Evolutionary conservation across 2,113 vertebrate species (phyloP), one percentile per base, ranked within the genome.

Genomic region (Euleptes europaea): DNA sequence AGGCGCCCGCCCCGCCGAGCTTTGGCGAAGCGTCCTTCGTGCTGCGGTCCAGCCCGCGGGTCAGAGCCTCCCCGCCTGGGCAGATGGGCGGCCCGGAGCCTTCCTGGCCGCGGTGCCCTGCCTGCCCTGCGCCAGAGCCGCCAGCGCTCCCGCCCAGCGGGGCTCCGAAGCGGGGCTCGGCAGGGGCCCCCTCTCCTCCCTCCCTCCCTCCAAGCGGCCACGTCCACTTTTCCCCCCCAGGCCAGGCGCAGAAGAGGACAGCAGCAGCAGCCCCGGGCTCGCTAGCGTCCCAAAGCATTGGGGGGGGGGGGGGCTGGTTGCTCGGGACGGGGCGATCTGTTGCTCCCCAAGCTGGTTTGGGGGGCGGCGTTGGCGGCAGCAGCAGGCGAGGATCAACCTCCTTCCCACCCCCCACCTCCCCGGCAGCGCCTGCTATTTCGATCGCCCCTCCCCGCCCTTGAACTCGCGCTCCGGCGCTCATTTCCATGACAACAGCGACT

Each of bases 401-500:
- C 19, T 28, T 26, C 21, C 19, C 17, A 42, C 28, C 73, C 31
- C 12, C 17, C 40, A 15, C 54, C 82, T 83, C 80, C 73, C 73
- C 54, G 80, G 3, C 72, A 77, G 85, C 84, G 42, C 35, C 70
- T 84, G 72, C 84, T 90, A 60, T 78, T 86, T 77, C 42, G 49
- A 69, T 76, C 75, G 71, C 80, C 73, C 40, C 54, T 54, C 47
- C 31, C 14, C 35, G 14, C 78, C 74, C 80, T 28, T 66, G 69
- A 33, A 82, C 90, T 86, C 38, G 35, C 66, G 28, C 81, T 80
- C 86, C 88, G 88, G 90, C 92, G 88, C 94, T 93, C 86, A 94
- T 95, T 94, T 90, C 94, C 92, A 92, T 94, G 93, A 94, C 94
- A 94, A 95, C 93, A 63, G 88, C 49, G 67, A 83, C 72, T 87